Conservation (phyloP, 2,888 invertebrate genomes). For the Cetonia aurata region DNA sequence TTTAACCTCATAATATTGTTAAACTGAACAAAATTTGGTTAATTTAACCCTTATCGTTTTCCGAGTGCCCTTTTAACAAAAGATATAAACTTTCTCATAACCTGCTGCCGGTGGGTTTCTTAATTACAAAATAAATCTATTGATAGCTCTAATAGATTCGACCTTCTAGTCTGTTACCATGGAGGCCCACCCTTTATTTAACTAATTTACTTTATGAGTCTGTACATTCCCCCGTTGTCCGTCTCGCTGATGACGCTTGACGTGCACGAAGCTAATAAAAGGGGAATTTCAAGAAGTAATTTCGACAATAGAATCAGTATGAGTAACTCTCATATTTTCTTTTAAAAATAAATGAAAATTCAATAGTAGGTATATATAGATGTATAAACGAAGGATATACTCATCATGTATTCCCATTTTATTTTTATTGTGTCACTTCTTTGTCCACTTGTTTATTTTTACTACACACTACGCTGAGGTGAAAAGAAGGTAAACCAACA, state of each 20-base stretch:
- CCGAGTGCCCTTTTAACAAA: no score
- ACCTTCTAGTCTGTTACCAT: constrained; percentile 39
- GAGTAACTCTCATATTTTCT: no score
- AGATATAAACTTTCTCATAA: no score
- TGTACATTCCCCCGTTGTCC: constrained; percentile 41
- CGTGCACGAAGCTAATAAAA: constrained; percentile 23
- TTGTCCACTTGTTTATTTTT: background rate
- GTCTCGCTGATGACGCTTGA: constrained; percentile 33
- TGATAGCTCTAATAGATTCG: constrained; percentile 43
- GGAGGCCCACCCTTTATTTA: constrained; percentile 42
- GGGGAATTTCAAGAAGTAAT: background rate
- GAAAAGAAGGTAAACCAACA: constrained; percentile 26
- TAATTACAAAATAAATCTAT: constrained; percentile 43
- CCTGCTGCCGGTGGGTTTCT: constrained; percentile 13
- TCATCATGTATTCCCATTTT: background rate
- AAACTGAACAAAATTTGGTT: no score
- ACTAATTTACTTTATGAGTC: constrained; percentile 45
- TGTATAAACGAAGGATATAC: no score
- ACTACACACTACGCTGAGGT: background rate
- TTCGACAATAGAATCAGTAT: no score
- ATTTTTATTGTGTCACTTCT: constrained; percentile 7
- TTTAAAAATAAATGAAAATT: background rate
- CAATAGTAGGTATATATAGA: background rate
- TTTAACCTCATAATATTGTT: no score
- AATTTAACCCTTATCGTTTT: no score